Conservation (phyloP, 2,113 vertebrate genomes). For the Cebus imitator region DNA sequence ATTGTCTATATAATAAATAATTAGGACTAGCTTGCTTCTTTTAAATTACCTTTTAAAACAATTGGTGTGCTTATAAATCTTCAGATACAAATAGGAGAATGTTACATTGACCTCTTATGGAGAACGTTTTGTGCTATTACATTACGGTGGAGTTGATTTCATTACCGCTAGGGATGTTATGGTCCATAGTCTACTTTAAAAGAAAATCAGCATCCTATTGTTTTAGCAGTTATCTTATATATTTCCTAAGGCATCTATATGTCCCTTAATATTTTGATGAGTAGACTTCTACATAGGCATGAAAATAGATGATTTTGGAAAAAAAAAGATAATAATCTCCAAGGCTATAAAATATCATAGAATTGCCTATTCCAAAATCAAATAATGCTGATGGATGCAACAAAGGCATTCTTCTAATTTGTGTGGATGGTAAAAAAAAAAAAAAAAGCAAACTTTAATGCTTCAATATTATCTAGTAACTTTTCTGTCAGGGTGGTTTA, state of each 20-base stretch:
- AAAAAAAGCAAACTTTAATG: neutral
- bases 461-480: neutral
- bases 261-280: neutral
- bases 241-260: neutral
- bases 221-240: neutral
- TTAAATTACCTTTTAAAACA: constrained; percentile 7
- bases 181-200: neutral
- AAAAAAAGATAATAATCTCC: neutral
- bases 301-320: neutral
- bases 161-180: neutral
- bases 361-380: neutral
- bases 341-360: neutral
- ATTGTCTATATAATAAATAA: constrained; percentile 5
- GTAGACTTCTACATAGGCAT: neutral
- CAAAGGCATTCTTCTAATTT: neutral
- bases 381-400: neutral
- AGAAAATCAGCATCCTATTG: neutral
- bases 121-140: neutral
- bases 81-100: neutral
- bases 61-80: neutral
- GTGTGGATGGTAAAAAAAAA: neutral
- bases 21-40: neutral
- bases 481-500: neutral
- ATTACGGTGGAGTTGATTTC: neutral
- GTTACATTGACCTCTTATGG: neutral